These are phyloP conservation scores for Caenorhabditis latens DNA, from an alignment of 1,140 invertebrate species.

Conservation along the genomic window DNA sequence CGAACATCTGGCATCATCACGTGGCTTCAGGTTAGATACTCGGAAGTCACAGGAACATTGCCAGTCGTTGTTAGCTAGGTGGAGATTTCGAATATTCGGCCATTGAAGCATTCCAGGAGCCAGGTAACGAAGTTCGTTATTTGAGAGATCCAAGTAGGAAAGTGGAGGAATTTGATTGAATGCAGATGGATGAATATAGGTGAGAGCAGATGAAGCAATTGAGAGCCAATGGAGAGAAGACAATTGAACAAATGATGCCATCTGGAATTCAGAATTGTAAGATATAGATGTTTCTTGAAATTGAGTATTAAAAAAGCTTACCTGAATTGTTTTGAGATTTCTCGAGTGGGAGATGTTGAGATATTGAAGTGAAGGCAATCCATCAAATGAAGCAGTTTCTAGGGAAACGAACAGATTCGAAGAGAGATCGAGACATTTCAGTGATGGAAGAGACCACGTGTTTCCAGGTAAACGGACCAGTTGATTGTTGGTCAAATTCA, in stretches of 20 bases:
- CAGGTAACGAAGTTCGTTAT: slow-evolving; percentile 48
- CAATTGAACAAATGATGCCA: slow-evolving; percentile 58
- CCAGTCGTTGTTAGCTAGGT: slow-evolving; percentile 12
- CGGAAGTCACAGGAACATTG: slow-evolving; percentile 24
- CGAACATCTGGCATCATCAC: slow-evolving; percentile 18
- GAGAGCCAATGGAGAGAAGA: slow-evolving; percentile 60
- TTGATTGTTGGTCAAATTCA: slow-evolving; percentile 61
- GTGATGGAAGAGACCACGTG: slow-evolving; percentile 52
- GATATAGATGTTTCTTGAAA: background rate
- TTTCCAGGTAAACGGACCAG: slow-evolving; percentile 59
- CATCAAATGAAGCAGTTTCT: slow-evolving; percentile 62
- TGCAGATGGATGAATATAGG: slow-evolving; percentile 44
- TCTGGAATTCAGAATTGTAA: slow-evolving; percentile 28
- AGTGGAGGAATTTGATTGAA: slow-evolving; percentile 55
- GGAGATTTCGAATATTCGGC: slow-evolving; percentile 7
- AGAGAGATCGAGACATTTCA: slow-evolving; percentile 42
- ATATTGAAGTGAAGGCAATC: slow-evolving; percentile 52
- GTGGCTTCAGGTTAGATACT: slow-evolving; percentile 2
- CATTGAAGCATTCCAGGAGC: slow-evolving; percentile 50
- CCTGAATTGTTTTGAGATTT: slow-evolving; percentile 57
- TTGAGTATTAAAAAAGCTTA: background rate
- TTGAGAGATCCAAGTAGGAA: slow-evolving; percentile 36
- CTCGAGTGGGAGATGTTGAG: slow-evolving; percentile 55
- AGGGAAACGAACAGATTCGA: slow-evolving; percentile 54
- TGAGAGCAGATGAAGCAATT: slow-evolving; percentile 47